Percentiles rank a stretch among this genome's conserved stretches.
Conservation (phyloP, 1,140 invertebrate species). For the Eubasilissa regina region DNA sequence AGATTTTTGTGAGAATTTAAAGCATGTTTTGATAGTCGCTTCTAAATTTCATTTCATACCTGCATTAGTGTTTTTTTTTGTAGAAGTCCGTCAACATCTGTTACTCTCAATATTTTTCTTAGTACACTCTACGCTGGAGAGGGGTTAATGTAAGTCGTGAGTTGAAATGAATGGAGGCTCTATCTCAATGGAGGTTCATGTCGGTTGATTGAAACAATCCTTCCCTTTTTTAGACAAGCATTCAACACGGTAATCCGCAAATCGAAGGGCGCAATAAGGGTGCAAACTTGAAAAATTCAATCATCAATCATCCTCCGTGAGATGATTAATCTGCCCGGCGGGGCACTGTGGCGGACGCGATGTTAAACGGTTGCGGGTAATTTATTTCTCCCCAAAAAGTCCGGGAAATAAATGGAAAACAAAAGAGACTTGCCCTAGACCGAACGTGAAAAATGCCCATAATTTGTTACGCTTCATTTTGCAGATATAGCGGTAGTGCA, state of each 20-base stretch:
- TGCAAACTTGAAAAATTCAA: constrained; percentile 23
- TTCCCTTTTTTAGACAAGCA: background rate
- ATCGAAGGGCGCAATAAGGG: constrained; percentile 8
- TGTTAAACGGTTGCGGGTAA: constrained; percentile 30
- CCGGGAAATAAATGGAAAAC: constrained; percentile 31
- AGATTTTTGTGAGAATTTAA: no score
- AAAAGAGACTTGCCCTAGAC: constrained; percentile 9
- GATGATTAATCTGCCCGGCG: constrained; percentile 19
- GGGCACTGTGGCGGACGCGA: constrained; percentile 22
- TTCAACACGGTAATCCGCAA: constrained; percentile 18
- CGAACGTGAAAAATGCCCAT: constrained; percentile 30
- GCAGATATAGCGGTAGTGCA: constrained; percentile 4
- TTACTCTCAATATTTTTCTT: no score
- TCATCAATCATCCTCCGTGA: constrained; percentile 10
- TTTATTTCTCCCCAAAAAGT: constrained; percentile 31
- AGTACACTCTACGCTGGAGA: no score
- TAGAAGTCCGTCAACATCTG: no score
- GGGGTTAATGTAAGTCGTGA: no score
- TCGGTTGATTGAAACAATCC: constrained; percentile 6
- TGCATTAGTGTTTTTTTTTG: no score
- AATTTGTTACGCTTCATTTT: constrained; percentile 24
- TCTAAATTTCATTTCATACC: no score
- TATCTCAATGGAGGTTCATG: no score
- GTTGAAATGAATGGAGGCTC: no score
- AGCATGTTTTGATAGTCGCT: no score